Evolutionary conservation across 2,113 vertebrate genomes (phyloP).

Genomic region (Macquaria ambigua): DNA sequence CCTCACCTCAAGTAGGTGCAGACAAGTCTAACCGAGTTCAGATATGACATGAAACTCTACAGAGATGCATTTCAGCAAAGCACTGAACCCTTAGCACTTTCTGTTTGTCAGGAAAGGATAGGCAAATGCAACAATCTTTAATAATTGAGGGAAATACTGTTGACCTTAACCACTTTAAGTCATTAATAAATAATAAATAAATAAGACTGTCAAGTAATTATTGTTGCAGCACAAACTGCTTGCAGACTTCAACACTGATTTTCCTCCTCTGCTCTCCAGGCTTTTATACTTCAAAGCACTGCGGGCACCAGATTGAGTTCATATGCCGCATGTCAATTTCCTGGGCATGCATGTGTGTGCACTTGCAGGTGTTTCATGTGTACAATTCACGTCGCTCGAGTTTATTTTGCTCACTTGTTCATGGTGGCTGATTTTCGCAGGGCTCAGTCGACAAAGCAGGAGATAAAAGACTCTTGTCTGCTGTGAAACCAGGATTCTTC

Average conservation of each 20-base stretch:
- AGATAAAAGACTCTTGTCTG: constrained; percentile 26
- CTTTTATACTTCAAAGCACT: constrained; percentile 21
- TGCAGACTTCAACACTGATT: not conserved
- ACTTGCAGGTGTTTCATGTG: not conserved
- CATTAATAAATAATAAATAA: too few relatives aligned
- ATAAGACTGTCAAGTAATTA: not conserved
- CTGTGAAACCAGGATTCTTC: constrained; percentile 9
- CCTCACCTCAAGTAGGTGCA: not conserved
- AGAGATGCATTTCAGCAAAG: not conserved
- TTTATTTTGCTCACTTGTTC: constrained; percentile 13
- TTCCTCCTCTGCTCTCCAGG: not conserved
- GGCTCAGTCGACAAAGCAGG: not conserved
- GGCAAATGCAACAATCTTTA: not conserved
- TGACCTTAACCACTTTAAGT: not conserved
- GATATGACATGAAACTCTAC: not conserved
- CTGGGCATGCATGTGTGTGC: not conserved
- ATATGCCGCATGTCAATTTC: not conserved
- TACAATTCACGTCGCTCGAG: not conserved
- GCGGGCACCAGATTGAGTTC: not conserved
- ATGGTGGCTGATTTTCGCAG: constrained; percentile 30
- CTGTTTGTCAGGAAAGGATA: not conserved
- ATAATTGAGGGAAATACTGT: not conserved
- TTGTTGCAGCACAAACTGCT: constrained; percentile 1
- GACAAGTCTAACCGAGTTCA: not conserved
- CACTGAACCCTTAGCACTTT: not conserved